Conservation (phyloP, 2,113 vertebrate species). For the Isichthys henryi region DNA sequence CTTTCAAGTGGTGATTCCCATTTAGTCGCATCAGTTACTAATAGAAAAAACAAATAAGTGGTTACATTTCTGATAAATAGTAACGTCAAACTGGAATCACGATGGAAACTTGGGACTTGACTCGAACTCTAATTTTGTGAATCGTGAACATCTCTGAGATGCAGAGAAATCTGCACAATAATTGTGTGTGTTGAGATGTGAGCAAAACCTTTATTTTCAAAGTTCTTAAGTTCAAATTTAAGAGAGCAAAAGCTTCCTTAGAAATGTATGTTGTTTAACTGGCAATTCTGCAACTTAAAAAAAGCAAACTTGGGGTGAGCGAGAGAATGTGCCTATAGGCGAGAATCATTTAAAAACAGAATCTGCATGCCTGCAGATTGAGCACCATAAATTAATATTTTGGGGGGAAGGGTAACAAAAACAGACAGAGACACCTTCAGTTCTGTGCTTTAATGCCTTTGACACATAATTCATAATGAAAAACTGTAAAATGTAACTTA, state of each 20-base stretch:
- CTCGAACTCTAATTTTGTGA: too few species aligned
- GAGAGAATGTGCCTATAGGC: not conserved
- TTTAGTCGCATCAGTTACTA: too few species aligned
- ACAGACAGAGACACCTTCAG: not conserved
- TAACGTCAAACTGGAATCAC: too few species aligned
- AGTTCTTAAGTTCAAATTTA: not conserved
- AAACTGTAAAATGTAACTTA: not conserved
- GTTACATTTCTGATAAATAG: too few species aligned
- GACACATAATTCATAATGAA: slow-evolving; percentile 28
- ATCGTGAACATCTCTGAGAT: not conserved
- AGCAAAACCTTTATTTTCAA: not conserved
- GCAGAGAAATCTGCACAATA: not conserved
- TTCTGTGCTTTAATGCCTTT: not conserved
- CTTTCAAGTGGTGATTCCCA: too few species aligned
- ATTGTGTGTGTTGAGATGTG: not conserved
- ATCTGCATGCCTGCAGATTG: not conserved
- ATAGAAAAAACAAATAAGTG: too few species aligned
- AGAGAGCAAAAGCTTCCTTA: not conserved
- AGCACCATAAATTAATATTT: not conserved
- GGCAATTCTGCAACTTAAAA: not conserved
- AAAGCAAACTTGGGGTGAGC: not conserved
- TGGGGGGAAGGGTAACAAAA: not conserved
- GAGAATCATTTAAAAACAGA: not conserved
- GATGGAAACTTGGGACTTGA: too few species aligned
- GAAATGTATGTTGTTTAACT: not conserved